Evolutionary conservation across 2,888 invertebrate genomes (phyloP).

Genomic region (Stramonita haemastoma): DNA sequence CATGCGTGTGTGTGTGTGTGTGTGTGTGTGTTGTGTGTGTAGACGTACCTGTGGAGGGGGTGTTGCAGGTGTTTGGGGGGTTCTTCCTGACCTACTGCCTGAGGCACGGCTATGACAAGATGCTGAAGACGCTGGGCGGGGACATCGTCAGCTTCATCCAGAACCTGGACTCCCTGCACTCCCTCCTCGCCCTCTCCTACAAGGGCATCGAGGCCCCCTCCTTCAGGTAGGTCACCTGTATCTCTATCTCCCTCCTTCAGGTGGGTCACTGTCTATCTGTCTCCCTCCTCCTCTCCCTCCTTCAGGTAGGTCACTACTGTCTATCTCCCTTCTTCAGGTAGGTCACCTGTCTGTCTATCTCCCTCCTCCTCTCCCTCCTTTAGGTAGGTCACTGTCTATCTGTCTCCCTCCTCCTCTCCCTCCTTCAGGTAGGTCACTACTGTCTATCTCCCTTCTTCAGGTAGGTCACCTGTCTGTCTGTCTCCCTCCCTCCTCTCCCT

Average conservation of each 20-base stretch:
- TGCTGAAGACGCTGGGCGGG: constrained; percentile 72
- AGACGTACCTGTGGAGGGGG: constrained; percentile 71
- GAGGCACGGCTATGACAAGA: constrained; percentile 74
- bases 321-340: not conserved
- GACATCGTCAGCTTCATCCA: constrained; percentile 73
- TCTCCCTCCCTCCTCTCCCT: too few relatives aligned
- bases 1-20: not conserved
- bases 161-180: constrained; percentile 75
- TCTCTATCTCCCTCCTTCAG: not conserved
- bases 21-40: not conserved
- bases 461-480: not conserved
- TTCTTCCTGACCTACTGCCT: constrained; percentile 73
- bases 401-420: too few relatives aligned
- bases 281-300: not conserved
- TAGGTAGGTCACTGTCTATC: too few relatives aligned
- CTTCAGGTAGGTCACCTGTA: constrained; percentile 66
- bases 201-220: constrained; percentile 75
- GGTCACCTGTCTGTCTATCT: too few relatives aligned
- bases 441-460: not conserved
- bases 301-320: too few relatives aligned
- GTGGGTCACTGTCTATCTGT: not conserved
- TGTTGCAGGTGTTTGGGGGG: constrained; percentile 74
- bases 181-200: constrained; percentile 74
- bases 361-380: too few relatives aligned
- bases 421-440: too few relatives aligned